phyloP scores from a whole-genome alignment of 2,113 vertebrate genomes.

The Platysteira castanea region DNA sequence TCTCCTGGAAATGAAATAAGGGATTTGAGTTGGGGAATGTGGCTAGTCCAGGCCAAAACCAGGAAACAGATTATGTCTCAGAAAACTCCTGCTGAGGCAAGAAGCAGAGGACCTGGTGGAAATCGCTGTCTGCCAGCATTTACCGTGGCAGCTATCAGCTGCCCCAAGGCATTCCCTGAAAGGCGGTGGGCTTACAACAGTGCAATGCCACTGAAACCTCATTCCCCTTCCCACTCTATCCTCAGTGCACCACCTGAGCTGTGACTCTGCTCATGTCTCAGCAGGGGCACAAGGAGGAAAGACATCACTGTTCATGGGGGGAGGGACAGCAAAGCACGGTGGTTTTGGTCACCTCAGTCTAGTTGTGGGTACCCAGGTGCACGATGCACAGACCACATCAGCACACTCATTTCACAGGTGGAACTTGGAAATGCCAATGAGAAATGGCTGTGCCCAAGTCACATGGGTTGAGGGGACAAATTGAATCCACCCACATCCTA shows the following conservation, averaged over 20 bases:
- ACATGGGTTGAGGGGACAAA: neutral
- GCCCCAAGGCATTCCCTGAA: neutral
- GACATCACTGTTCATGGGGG: neutral
- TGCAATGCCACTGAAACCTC: neutral
- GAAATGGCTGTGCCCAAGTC: neutral
- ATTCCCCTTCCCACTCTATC: neutral
- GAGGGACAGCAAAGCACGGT: neutral
- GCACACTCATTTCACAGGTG: neutral
- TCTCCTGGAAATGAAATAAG: neutral
- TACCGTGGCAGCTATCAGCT: neutral
- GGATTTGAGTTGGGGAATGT: neutral
- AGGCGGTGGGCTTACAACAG: neutral
- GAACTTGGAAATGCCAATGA: neutral
- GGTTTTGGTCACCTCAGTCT: neutral
- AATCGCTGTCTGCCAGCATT: neutral
- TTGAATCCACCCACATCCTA: neutral
- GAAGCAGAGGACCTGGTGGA: neutral
- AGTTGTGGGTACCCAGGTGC: rapidly evolving
- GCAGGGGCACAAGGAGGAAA: neutral
- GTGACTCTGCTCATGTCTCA: neutral
- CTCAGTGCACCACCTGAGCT: neutral
- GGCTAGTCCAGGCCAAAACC: neutral
- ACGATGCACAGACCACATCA: neutral
- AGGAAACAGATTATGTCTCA: neutral
- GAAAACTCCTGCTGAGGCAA: neutral